Base-by-base conservation (phyloP, 2,888 invertebrate species). In the Morpho achilles region DNA sequence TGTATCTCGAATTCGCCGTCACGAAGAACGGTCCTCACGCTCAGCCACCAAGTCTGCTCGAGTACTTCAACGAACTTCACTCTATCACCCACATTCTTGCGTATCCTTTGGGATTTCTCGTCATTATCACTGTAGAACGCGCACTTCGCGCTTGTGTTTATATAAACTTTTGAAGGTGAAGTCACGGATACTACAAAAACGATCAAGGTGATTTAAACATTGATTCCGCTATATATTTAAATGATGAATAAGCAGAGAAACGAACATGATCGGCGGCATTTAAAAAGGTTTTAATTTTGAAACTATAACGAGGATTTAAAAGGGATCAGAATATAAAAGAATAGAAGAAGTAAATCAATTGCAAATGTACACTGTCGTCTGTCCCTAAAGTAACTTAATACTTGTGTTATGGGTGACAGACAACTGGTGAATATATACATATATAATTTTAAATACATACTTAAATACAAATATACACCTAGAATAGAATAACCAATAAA, bases 101-200 rank as follows among this genome's bases (percentile, higher is more conserved):
- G 67, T 22, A 66, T 57, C 39, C 60, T 56, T 62, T 69, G 72
- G 3, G 77, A 75, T 39, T 73, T 76, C 49, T 84, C 88, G 67
- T 91, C 91, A 66, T 91, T 91, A 60, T 76, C 76, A 71, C 91
- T 88, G 74, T 88, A 91, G 81, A 84, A 80, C 48, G 83, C 73
- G 45, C 80, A 83, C 71, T 87, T 85, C 56, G 73, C 75, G 62
- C 80, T 84, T 55, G 91, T 91, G 48, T 78, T 78, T 68, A 93
- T 79, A 74, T 92, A 92, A 56, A 93, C 88, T 68, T 77, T 89
- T 57, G 93, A 91, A 48, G 92, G 84, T 32, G 93, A 93, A 16
- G 93, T 87, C 69, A 93, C 86, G 68, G 82, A 92, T 62, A 93
- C 93, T 82, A 82, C 23, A 82, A 82, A 61, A 74, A 71, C 63